Evolutionary conservation across 2,888 invertebrate genomes (phyloP), one percentile per base, ranked within the genome.

Genomic region (Philonicus albiceps): DNA sequence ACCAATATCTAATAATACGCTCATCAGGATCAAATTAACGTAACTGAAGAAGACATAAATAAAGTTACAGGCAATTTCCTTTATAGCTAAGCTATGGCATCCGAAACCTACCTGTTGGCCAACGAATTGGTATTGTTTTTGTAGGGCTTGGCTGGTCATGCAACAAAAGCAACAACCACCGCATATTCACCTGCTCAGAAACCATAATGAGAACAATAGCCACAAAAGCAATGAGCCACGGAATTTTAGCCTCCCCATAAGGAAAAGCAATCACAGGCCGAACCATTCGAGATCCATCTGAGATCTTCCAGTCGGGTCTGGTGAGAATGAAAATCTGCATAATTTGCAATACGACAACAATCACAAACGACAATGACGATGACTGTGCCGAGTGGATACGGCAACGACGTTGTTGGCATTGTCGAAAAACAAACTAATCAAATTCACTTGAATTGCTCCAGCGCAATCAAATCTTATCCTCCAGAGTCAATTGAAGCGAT

Each of bases 401-500:
- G 30, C 19, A 43, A 13, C 40, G 40, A 43, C 40, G 16, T 13
- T 1, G 74, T 34, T 37, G 74, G 2, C 74, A 31, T 13, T 74
- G 74, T 19, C 31, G 34, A 74, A 81, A 55, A 55, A 49, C 81
- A 81, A 81, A 81, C 81, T 81, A 81, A 81, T 81, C 81, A 81
- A 81, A 81, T 81, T 81, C 81, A 81, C 31, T 81, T 55, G 55
- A 53, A 19, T 81, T 74, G 74, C 34, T 34, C 11, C 6, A 30
- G 8, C 55, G 49, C 81, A 81, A 81, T 55, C 55, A 81, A 81
- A 81, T 81, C 55, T 81, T 22, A 81, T 81, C 34, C 55, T 81
- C 34, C 49, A 37, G 34, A 31, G 31, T 5, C 43, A 81, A 81
- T 81, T 81, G 81, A 49, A 31, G 55, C 22, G 34, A 34, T 19